Percentiles rank a stretch among this genome's conserved stretches.
phyloP scores from a whole-genome alignment of 2,888 invertebrate genomes.

The Lasioglossum vierecki region DNA sequence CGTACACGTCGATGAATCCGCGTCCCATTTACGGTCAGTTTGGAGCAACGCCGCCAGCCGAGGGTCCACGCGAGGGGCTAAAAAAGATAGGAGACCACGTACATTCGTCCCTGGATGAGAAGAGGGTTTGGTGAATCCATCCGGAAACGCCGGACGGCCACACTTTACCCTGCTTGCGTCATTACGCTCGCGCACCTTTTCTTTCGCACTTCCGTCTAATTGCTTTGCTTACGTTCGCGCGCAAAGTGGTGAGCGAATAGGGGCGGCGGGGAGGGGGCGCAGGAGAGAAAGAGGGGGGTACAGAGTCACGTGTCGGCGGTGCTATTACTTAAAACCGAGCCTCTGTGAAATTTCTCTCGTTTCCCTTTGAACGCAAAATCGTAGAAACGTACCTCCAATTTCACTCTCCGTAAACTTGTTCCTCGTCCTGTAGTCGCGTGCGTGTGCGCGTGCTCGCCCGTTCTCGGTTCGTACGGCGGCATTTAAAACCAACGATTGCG shows the following conservation, averaged over 20 bases:
- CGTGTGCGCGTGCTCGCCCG: not conserved
- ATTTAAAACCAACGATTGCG: not conserved
- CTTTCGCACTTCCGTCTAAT: conserved; percentile 67
- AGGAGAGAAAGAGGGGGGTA: not conserved
- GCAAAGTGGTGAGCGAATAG: conserved; percentile 19
- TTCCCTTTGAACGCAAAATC: conserved; percentile 50
- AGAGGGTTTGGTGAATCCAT: conserved; percentile 75
- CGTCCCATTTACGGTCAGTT: conserved; percentile 62
- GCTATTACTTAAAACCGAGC: conserved; percentile 48
- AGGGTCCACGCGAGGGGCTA: conserved; percentile 52
- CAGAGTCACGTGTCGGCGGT: conserved; percentile 60
- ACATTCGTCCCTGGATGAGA: conserved; percentile 42
- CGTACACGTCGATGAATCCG: conserved; percentile 53
- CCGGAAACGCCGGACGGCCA: conserved; percentile 71
- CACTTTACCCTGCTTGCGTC: conserved; percentile 61
- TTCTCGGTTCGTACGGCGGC: not conserved
- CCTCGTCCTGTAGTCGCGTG: conserved; percentile 4
- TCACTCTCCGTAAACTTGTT: conserved; percentile 1
- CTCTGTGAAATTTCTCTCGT: conserved; percentile 55
- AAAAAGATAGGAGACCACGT: conserved; percentile 46
- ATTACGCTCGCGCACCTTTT: conserved; percentile 51
- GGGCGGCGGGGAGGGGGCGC: not conserved
- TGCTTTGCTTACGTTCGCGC: conserved; percentile 62
- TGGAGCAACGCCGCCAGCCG: conserved; percentile 33
- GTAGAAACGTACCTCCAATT: conserved; percentile 57